Evolutionary conservation across 1,140 invertebrate genomes (phyloP).

Genomic region (Danaus melanippus): DNA sequence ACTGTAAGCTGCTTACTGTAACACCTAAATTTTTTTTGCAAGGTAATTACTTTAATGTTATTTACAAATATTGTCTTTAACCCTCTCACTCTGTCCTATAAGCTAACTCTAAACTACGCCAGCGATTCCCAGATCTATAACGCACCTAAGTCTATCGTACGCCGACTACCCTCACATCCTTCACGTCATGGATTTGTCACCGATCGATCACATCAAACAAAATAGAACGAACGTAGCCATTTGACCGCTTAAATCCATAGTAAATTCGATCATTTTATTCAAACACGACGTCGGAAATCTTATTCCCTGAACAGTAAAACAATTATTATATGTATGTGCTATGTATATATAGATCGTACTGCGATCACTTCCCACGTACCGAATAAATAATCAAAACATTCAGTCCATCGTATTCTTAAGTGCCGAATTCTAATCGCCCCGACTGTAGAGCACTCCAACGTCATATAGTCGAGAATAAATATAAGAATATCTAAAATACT

Average conservation of each 20-base stretch:
- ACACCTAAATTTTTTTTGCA: conserved; percentile 50
- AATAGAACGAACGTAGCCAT: conserved; percentile 50
- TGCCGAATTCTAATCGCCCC: conserved; percentile 19
- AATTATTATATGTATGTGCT: conserved; percentile 30
- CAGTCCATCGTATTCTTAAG: conserved; percentile 43
- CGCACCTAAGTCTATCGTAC: conserved; percentile 60
- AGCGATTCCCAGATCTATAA: conserved; percentile 61
- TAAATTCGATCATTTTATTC: conserved; percentile 70
- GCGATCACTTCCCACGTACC: conserved; percentile 46
- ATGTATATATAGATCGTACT: conserved; percentile 15
- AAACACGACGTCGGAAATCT: conserved; percentile 40
- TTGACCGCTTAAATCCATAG: conserved; percentile 67
- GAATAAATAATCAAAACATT: conserved; percentile 43
- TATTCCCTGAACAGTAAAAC: conserved; percentile 50
- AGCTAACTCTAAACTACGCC: conserved; percentile 64
- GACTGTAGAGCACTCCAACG: conserved; percentile 31
- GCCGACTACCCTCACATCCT: conserved; percentile 50
- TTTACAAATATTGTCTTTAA: conserved; percentile 74
- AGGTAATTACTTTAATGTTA: conserved; percentile 67
- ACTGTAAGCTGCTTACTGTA: conserved; percentile 43
- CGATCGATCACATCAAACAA: conserved; percentile 48
- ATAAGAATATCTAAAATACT: conserved; percentile 74
- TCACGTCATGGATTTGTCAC: conserved; percentile 40
- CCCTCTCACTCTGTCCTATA: conserved; percentile 71
- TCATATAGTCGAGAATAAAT: conserved; percentile 69